Evolutionary conservation across 2,113 vertebrate species (phyloP).

Genomic region (Centropristis striata): DNA sequence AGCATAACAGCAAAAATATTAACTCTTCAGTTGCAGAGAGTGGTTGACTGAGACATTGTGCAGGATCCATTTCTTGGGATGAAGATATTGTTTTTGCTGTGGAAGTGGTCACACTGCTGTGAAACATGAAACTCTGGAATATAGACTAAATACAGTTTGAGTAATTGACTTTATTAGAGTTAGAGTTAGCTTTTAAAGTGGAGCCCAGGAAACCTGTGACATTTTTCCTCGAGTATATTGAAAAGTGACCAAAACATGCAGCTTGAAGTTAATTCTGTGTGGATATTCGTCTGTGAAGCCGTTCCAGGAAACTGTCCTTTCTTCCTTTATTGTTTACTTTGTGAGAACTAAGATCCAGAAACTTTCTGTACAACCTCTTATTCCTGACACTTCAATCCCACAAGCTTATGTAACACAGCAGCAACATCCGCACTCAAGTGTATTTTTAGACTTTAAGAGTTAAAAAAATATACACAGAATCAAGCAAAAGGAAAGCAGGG

Average conservation of each 20-base stretch:
- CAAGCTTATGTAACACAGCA: slow-evolving; percentile 74
- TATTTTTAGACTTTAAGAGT: slow-evolving; percentile 81
- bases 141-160: slow-evolving; percentile 40
- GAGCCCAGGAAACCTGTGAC: slow-evolving; percentile 29
- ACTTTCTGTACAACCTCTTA: slow-evolving; percentile 74
- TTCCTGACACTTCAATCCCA: slow-evolving; percentile 77
- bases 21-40: neutral
- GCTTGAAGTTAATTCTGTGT: slow-evolving; percentile 45
- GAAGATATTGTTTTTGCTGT: neutral
- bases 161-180: slow-evolving; percentile 7
- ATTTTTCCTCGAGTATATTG: slow-evolving; percentile 40
- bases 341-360: slow-evolving; percentile 65
- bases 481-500: slow-evolving; percentile 69
- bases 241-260: slow-evolving; percentile 51
- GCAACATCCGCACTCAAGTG: slow-evolving; percentile 70
- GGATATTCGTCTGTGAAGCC: slow-evolving; percentile 53
- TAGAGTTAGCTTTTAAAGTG: slow-evolving; percentile 19
- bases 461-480: slow-evolving; percentile 75
- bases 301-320: slow-evolving; percentile 72
- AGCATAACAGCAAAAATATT: too few species aligned
- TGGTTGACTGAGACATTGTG: neutral
- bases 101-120: neutral
- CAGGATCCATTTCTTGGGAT: neutral
- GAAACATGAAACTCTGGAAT: neutral
- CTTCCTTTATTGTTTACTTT: slow-evolving; percentile 72